A percentile compares a stretch with the other conserved stretches of the same genome.
Evolutionary conservation across 1,140 invertebrate genomes (phyloP).

Genomic region (Pissodes strobi): DNA sequence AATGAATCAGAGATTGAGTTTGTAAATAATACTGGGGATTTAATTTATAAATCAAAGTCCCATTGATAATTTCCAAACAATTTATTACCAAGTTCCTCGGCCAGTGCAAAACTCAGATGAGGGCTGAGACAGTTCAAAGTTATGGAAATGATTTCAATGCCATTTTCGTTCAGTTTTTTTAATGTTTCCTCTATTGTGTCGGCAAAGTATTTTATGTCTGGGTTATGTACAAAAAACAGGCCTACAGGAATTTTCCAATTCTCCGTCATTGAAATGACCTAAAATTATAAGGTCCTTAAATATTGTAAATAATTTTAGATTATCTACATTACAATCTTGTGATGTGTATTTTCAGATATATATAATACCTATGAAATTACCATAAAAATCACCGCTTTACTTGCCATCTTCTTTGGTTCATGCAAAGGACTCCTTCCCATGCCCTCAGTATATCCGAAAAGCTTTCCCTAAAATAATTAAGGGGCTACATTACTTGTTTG

Average conservation of each 20-base stretch:
- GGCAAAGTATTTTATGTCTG: slow-evolving; percentile 22
- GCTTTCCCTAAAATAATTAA: slow-evolving; percentile 16
- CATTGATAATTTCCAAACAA: not conserved
- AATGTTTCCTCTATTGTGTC: slow-evolving; percentile 18
- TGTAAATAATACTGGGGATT: too few species aligned
- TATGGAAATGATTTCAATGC: slow-evolving; percentile 15
- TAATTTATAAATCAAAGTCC: too few species aligned
- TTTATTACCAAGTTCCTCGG: slow-evolving; percentile 16
- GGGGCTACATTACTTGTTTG: not conserved
- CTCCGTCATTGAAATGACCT: slow-evolving; percentile 15
- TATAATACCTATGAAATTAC: too few species aligned
- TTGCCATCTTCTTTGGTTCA: slow-evolving; percentile 14
- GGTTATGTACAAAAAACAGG: slow-evolving; percentile 19
- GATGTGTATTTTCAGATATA: too few species aligned
- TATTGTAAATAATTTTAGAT: not conserved
- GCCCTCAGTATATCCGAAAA: slow-evolving; percentile 17
- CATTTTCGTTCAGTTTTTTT: slow-evolving; percentile 1
- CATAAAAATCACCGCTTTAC: slow-evolving; percentile 24
- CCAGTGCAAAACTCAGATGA: slow-evolving; percentile 14
- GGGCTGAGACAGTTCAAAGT: slow-evolving; percentile 11
- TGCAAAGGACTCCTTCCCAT: not conserved
- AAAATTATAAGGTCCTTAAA: not conserved
- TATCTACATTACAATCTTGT: too few species aligned
- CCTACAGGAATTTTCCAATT: slow-evolving; percentile 28
- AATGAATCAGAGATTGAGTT: too few species aligned